Evolutionary conservation across 2,113 vertebrate species (phyloP), one percentile per base, ranked within the genome.

Genomic region (Hippocampus comes): DNA sequence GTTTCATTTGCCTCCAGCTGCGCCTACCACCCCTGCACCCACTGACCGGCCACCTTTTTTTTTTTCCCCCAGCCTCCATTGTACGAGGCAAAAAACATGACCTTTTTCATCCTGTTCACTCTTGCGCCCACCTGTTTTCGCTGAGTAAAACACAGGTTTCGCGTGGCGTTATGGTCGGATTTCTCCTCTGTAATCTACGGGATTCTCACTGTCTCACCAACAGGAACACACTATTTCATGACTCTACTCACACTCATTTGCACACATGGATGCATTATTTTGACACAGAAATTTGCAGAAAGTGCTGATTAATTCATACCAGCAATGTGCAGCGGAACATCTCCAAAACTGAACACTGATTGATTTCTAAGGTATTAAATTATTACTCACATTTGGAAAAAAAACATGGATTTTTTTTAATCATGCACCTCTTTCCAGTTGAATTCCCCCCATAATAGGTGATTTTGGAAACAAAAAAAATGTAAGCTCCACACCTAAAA

Each of bases 121-220:
- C 76, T 73, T 79, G 83, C 59, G 73, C 85, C 87, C 90, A 91
- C 87, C 91, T 93, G 91, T 89, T 92, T 92, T 89, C 63, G 71
- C 53, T 15, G 68, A 81, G 78, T 86, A 90, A 91, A 92, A 90
- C 87, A 91, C 88, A 91, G 89, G 86, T 82, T 90, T 82, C 84
- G 84, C 74, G 76, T 79, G 82, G 76, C 64, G 77, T 92, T 91
- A 91, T 92, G 89, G 92, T 90, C 18, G 80, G 60, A 89, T 90
- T 90, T 87, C 88, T 91, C 63, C 90, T 92, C 91, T 92, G 89
- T 93, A 93, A 93, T 93, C 91, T 92, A 77, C 82, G 76, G 82
- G 75, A 86, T 88, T 87, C 87, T 89, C 86, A 87, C 85, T 71
- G 79, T 85, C 81, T 84, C 85, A 75, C 79, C 79, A 85, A 70